phyloP scores from a whole-genome alignment of 1,140 invertebrate species.

The Manduca sexta region DNA sequence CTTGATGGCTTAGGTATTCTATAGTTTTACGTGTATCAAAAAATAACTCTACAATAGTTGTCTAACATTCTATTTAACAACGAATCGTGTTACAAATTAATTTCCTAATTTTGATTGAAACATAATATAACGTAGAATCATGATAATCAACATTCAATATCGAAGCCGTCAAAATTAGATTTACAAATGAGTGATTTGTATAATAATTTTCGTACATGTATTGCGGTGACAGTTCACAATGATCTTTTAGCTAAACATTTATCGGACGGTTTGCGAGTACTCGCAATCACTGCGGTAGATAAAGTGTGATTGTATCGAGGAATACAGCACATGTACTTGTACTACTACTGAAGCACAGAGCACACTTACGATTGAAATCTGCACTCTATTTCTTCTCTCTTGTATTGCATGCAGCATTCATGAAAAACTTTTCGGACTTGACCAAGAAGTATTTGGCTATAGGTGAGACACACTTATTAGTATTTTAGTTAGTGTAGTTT shows the following conservation, averaged over 20 bases:
- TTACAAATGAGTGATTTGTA: neutral
- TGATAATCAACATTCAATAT: neutral
- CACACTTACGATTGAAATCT: constrained; percentile 34
- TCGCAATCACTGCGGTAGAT: neutral
- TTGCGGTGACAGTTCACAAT: no score
- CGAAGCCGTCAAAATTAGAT: neutral
- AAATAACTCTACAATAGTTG: no score
- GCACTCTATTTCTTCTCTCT: constrained; percentile 63
- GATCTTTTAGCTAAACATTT: no score
- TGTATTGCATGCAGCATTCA: constrained; percentile 81
- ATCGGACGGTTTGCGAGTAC: neutral
- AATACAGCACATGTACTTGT: constrained; percentile 18
- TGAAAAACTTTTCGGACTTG: constrained; percentile 83
- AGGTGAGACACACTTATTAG: constrained; percentile 73
- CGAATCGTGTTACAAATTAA: no score
- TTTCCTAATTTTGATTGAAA: no score
- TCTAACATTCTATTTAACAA: no score
- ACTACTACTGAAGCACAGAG: constrained; percentile 22
- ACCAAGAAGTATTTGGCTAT: constrained; percentile 81
- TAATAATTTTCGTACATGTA: neutral
- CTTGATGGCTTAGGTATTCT: neutral
- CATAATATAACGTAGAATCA: neutral
- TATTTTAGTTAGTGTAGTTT: neutral
- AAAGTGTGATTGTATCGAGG: constrained; percentile 6
- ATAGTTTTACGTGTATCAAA: no score